Conservation (phyloP, 2,113 vertebrate genomes). For the Argyrosomus japonicus region DNA sequence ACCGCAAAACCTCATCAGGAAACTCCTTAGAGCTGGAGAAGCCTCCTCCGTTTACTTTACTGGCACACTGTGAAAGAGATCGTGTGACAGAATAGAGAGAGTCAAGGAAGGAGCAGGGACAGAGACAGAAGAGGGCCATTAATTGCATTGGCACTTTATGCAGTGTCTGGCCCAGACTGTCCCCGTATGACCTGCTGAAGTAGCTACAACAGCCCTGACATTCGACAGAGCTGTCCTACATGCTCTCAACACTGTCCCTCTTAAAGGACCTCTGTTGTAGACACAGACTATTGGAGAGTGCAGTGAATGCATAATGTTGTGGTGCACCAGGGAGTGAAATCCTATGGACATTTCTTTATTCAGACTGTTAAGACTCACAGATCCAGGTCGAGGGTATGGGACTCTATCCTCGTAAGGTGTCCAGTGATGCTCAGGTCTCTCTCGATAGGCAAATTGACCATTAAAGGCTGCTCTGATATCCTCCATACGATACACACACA, state of each 20-base stretch:
- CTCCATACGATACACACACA: constrained; percentile 96
- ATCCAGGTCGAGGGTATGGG: constrained; percentile 96
- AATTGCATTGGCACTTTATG: constrained; percentile 3
- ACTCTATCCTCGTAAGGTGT: constrained; percentile 93
- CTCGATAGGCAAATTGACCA: constrained; percentile 93
- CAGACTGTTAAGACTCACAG: constrained; percentile 85
- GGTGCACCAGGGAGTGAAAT: constrained; percentile 6
- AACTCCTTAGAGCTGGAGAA: constrained; percentile 94
- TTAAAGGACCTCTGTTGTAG: constrained; percentile 40
- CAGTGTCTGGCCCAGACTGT: constrained; percentile 21
- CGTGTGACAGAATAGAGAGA: not conserved
- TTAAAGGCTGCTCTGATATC: constrained; percentile 95
- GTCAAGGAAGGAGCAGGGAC: not conserved
- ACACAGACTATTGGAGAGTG: constrained; percentile 27
- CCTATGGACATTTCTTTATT: constrained; percentile 5
- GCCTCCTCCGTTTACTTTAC: constrained; percentile 92
- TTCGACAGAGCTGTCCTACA: constrained; percentile 53
- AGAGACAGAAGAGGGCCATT: constrained; percentile 11
- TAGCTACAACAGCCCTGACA: constrained; percentile 55
- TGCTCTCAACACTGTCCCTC: constrained; percentile 39
- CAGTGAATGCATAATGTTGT: constrained; percentile 38
- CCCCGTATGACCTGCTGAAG: constrained; percentile 52
- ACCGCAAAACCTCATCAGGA: constrained; percentile 94
- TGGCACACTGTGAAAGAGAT: constrained; percentile 89
- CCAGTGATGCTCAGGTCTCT: constrained; percentile 95